phyloP scores from a whole-genome alignment of 2,797 vertebrate species.

The Chlorospingus semifuscus region DNA sequence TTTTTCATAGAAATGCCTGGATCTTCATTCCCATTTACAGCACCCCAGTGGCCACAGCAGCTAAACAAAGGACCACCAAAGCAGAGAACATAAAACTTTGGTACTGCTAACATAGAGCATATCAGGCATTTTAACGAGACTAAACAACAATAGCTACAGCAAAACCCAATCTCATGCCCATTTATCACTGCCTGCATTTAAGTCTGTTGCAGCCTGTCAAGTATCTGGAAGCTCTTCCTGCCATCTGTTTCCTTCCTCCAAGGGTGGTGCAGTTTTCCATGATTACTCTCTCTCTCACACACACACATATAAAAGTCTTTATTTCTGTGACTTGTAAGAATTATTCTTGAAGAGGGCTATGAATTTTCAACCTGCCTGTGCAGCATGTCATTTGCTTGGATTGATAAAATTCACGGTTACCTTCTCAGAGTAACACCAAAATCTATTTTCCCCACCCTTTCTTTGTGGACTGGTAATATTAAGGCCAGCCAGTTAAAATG shows the following conservation, averaged over 20 bases:
- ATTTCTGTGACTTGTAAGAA: not conserved
- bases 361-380: not conserved
- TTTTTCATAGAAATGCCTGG: not conserved
- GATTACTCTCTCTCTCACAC: not conserved
- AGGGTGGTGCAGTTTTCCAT: constrained; percentile 17
- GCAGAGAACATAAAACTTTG: not conserved
- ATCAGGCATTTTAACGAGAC: not conserved
- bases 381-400: not conserved
- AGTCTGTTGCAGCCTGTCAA: constrained; percentile 46
- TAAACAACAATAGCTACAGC: not conserved
- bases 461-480: not conserved
- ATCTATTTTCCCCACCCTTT: not conserved
- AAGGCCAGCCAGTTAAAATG: not conserved
- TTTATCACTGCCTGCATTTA: constrained; percentile 28
- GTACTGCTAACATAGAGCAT: not conserved
- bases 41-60: not conserved
- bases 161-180: not conserved
- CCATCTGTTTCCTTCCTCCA: constrained; percentile 57
- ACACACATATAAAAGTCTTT: not conserved
- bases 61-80: not conserved
- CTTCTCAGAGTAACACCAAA: not conserved
- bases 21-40: not conserved
- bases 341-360: not conserved
- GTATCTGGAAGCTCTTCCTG: constrained; percentile 57
- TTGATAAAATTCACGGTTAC: not conserved